Evolutionary conservation across 2,888 invertebrate species (phyloP).

Genomic region (Agriopis marginaria): DNA sequence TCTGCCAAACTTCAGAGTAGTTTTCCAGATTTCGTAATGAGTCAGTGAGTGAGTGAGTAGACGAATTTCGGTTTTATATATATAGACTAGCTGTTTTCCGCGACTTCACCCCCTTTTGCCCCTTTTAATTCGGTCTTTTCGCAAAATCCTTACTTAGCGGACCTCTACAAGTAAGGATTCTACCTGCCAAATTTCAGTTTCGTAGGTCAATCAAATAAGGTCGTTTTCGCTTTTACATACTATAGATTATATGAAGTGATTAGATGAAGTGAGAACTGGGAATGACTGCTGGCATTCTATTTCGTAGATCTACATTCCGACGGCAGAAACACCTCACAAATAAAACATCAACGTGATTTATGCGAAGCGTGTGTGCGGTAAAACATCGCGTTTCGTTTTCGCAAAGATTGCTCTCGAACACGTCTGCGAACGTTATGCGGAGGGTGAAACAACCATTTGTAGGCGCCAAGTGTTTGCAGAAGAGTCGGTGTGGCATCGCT

Average conservation of each 20-base stretch:
- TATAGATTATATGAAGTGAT: not conserved
- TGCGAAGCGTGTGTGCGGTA: conserved; percentile 36
- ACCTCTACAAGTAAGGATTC: too few relatives aligned
- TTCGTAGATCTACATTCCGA: conserved; percentile 13
- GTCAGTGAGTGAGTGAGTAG: too few relatives aligned
- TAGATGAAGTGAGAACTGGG: conserved; percentile 8
- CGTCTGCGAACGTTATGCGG: conserved; percentile 53
- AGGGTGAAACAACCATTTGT: conserved; percentile 71
- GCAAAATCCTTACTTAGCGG: too few relatives aligned
- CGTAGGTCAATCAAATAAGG: too few relatives aligned
- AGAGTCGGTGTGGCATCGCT: conserved; percentile 74
- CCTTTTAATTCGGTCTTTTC: too few relatives aligned
- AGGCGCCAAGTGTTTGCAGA: conserved; percentile 76
- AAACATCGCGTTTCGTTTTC: conserved; percentile 46
- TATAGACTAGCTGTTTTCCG: too few relatives aligned
- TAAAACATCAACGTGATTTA: conserved; percentile 39
- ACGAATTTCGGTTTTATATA: too few relatives aligned
- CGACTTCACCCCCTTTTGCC: too few relatives aligned
- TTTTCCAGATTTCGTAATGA: too few relatives aligned
- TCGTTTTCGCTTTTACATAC: too few relatives aligned
- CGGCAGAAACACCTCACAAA: conserved; percentile 35
- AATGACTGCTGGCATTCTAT: conserved; percentile 18
- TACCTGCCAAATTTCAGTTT: too few relatives aligned
- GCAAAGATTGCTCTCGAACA: conserved; percentile 54
- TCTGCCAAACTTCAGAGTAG: too few relatives aligned